Base-by-base conservation (phyloP, 2,113 vertebrate species). In the Spea bombifrons region DNA sequence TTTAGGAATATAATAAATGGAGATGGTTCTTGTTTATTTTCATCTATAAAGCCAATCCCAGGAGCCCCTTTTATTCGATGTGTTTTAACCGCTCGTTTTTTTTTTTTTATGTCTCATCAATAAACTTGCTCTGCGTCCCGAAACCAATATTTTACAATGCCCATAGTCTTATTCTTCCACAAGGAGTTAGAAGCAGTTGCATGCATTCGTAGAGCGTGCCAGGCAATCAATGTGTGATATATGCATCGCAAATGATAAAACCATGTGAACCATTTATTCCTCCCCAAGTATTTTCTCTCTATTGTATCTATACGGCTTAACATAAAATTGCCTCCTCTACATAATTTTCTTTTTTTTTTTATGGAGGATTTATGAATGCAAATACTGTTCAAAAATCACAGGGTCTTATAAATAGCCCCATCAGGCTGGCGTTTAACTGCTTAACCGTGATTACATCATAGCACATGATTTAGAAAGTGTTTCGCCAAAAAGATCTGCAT, bases 211-310 rank as follows among this genome's bases (percentile, higher is more conserved):
- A 6, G 8, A 13, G 57, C 12, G 76, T 66, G 48, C 5, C 5
- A 73, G 6, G 49, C 76, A 15, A 71, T 67, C 77, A 79, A 72
- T 71, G 59, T 55, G 61, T 48, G 64, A 47, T 4, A 57, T 73
- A 79, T 79, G 73, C 67, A 79, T 79, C 73, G 49, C 47, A 73
- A 45, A 49, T 49, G 70, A 64, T 49, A 73, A 73, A 79, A 61
- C 15, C 44, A 45, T 30, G 67, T 17, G 67, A 73, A 79, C 30
- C 1, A 30, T 30, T 30, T 30, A 30, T 30, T 30, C 30, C 30
- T 2, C 30, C 30, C 30, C 30, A 30, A 30, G 30, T 30, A 30
- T 30, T 30, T 30, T 30, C 30, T 30, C 30, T 30, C 30, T 30
- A 30, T 52, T 52, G 9, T 52, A 52, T 7, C 50, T 52, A 52